Evolutionary conservation across 1,140 invertebrate genomes (phyloP), one percentile per base, ranked within the genome.

Genomic region (Procambarus virginalis): DNA sequence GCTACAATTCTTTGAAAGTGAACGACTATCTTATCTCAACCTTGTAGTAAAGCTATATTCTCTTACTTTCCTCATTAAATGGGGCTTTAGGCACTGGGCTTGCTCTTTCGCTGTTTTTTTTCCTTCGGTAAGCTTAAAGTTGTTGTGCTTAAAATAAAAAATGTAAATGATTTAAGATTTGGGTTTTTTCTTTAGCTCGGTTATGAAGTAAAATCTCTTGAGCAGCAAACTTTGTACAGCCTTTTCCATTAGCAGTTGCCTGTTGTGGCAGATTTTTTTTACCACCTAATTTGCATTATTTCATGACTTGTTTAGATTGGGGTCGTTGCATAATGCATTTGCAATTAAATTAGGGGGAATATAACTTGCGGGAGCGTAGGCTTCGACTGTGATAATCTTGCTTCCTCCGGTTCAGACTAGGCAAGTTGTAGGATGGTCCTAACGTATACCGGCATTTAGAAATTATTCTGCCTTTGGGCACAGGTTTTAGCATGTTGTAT

Each of bases 401-500:
- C 68, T 73, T 73, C 68, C 22, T 73, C 68, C 22, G 68, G 68
- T 34, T 34, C n/a, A 73, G 22, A 73, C 68, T 34, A n/a, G 22
- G n/a, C 20, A 1, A 73, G n/a, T 0, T 34, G 34, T 34, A 20
- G 22, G n/a, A 73, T 34, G 68, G 68, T 34, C n/a, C 68, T 34
- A 8, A 10, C n/a, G 2, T 14, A 22, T 73, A 20, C 6, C 22
- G 68, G 68, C 68, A 73, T 34, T 22, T 73, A 34, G 68, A 64
- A 64, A 20, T 22, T 55, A n/a, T 80, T 55, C 78, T 55, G n/a
- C 22, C 78, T 55, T 34, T 55, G 10, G 78, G 58, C 68, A 34
- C 3, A 22, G 49, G 17, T 58, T 79, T 79, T 58, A 34, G 78
- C 78, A 55, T 80, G 78, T 80, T 80, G 34, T 34, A 34, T 34